A percentile compares a stretch with the other conserved stretches of the same genome.
Evolutionary conservation across 2,797 vertebrate genomes (phyloP).

Genomic region (Danio kyathit): DNA sequence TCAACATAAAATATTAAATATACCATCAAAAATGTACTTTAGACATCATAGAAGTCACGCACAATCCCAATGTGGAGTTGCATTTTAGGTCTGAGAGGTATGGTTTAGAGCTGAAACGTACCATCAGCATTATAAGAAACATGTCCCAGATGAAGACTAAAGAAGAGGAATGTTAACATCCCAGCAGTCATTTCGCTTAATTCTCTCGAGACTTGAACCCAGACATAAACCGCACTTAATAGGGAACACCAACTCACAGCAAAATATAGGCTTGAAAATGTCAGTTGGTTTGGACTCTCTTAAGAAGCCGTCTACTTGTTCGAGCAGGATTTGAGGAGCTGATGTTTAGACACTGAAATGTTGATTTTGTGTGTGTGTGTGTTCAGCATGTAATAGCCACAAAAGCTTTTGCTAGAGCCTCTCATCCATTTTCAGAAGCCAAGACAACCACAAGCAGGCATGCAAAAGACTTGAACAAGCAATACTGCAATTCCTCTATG

Average conservation of each 20-base stretch:
- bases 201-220: slow-evolving; percentile 11
- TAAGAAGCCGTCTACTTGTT: neutral
- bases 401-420: neutral
- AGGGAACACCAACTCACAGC: slow-evolving; percentile 1
- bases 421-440: slow-evolving; percentile 15
- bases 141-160: slow-evolving; percentile 13
- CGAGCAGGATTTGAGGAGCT: neutral
- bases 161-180: slow-evolving; percentile 33
- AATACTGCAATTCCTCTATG: neutral
- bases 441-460: slow-evolving; percentile 32
- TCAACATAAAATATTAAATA: neutral
- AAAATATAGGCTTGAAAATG: slow-evolving; percentile 29
- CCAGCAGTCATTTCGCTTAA: slow-evolving; percentile 8
- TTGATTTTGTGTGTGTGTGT: neutral
- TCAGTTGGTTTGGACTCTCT: neutral
- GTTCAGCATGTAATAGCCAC: slow-evolving; percentile 1
- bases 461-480: slow-evolving; percentile 3
- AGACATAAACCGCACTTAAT: slow-evolving; percentile 34
- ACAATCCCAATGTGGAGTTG: neutral
- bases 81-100: neutral
- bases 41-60: neutral
- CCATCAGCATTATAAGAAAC: slow-evolving; percentile 12
- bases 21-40: neutral
- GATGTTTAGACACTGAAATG: slow-evolving; percentile 4
- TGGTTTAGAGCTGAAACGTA: slow-evolving; percentile 17